Evolutionary conservation across 2,113 vertebrate species (phyloP).

Genomic region (Sapayoa aenigma): DNA sequence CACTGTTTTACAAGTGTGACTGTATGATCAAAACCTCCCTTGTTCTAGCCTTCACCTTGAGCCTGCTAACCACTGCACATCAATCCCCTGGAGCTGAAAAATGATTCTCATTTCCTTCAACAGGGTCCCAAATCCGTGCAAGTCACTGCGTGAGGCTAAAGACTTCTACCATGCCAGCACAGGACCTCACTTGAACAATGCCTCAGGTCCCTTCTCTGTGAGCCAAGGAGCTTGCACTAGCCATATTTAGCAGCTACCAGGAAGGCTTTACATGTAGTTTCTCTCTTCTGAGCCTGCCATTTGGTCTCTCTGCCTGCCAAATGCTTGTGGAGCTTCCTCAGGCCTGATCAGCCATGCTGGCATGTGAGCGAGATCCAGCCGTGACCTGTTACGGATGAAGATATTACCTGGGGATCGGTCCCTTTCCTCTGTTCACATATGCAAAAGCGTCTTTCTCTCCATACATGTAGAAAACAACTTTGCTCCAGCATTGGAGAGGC

Average conservation of each 20-base stretch:
- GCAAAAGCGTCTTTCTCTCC: not conserved
- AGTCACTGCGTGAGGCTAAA: not conserved
- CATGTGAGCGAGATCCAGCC: not conserved
- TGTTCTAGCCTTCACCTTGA: not conserved
- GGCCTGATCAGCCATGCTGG: not conserved
- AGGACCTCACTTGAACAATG: not conserved
- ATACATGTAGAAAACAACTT: not conserved
- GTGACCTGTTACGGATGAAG: not conserved
- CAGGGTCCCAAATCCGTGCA: not conserved
- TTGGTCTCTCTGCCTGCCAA: not conserved
- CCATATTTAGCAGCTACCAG: not conserved
- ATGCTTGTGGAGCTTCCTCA: not conserved
- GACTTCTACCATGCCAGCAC: not conserved
- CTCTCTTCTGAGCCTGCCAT: not conserved
- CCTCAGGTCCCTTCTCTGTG: not conserved
- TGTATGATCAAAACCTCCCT: not conserved
- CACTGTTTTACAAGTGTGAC: not conserved
- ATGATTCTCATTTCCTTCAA: not conserved
- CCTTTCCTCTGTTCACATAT: not conserved
- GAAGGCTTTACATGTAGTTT: not conserved
- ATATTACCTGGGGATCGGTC: not conserved
- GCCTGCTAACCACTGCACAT: not conserved
- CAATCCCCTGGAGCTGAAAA: not conserved
- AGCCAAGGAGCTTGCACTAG: not conserved
- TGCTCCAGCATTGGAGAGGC: not conserved